Evolutionary conservation across 2,113 vertebrate species (phyloP).

Genomic region (Numida meleagris): DNA sequence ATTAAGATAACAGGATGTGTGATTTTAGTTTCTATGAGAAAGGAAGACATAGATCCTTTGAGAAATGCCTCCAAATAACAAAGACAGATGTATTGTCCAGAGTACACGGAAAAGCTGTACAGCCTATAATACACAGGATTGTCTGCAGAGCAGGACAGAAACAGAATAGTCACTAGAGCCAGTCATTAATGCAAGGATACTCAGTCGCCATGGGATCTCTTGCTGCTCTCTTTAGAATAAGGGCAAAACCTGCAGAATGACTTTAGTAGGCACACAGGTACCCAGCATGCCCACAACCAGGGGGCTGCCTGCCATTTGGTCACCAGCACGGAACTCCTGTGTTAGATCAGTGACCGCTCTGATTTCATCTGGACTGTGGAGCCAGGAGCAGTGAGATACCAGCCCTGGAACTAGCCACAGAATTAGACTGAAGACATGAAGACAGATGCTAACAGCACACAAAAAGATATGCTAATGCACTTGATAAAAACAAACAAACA

Average conservation of each 20-base stretch:
- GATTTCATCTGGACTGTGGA: not conserved
- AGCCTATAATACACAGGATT: not conserved
- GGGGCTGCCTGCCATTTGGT: not conserved
- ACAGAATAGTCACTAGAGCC: not conserved
- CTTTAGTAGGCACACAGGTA: rapidly evolving
- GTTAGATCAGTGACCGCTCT: not conserved
- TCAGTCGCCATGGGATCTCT: not conserved
- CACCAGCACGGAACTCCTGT: not conserved
- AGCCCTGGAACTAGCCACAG: not conserved
- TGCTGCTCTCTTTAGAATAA: not conserved
- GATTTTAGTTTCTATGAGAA: not conserved
- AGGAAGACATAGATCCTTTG: not conserved
- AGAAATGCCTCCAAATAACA: not conserved
- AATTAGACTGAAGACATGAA: not conserved
- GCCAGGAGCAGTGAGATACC: not conserved
- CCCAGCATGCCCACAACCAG: not conserved
- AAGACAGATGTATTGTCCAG: not conserved
- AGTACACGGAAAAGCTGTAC: not conserved
- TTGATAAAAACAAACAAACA: not conserved
- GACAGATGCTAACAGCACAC: not conserved
- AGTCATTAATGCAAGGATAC: not conserved
- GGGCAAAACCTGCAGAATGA: not conserved
- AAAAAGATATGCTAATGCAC: not conserved
- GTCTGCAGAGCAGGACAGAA: not conserved
- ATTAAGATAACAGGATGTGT: not conserved